These are phyloP conservation scores for Remorina albescens DNA, from an alignment of 2,797 vertebrate genomes.

Conservation along the genomic window DNA sequence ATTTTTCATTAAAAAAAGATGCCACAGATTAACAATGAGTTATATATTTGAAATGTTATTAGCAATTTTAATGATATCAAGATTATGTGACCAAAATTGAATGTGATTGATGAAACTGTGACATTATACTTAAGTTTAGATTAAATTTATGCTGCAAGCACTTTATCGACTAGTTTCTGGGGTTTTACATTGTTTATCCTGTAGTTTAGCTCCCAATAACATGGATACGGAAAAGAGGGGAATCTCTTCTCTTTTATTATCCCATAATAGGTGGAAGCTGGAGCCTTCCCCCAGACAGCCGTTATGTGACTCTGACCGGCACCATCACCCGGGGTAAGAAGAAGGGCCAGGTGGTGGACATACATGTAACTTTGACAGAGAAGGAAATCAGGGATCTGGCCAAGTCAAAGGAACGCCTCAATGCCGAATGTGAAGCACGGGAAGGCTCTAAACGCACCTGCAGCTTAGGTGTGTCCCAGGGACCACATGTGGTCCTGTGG, in stretches of 20 bases:
- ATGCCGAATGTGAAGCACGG: slow-evolving; percentile 78
- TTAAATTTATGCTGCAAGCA: neutral
- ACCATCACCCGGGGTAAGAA: slow-evolving; percentile 99
- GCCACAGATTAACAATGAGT: neutral
- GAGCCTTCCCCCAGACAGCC: slow-evolving; percentile 92
- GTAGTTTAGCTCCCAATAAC: slow-evolving; percentile 1
- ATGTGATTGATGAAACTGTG: too few species aligned
- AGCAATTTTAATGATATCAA: neutral
- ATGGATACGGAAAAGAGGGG: neutral
- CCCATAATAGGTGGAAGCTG: slow-evolving; percentile 87
- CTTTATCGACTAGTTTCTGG: too few species aligned
- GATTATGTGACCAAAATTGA: neutral
- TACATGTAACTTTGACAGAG: slow-evolving; percentile 94
- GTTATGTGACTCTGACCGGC: slow-evolving; percentile 96
- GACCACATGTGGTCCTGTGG: slow-evolving; percentile 95
- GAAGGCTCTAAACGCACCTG: slow-evolving; percentile 85
- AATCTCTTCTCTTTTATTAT: neutral
- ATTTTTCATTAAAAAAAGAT: neutral
- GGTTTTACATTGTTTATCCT: neutral
- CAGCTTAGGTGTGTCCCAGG: slow-evolving; percentile 87
- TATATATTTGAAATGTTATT: neutral
- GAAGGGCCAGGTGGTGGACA: slow-evolving; percentile 99
- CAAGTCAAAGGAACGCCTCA: slow-evolving; percentile 90
- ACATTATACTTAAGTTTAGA: too few species aligned
- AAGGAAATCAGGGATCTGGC: slow-evolving; percentile 94